Base-by-base conservation (phyloP, 2,888 invertebrate species). In the Cyrtodaria siliqua region DNA sequence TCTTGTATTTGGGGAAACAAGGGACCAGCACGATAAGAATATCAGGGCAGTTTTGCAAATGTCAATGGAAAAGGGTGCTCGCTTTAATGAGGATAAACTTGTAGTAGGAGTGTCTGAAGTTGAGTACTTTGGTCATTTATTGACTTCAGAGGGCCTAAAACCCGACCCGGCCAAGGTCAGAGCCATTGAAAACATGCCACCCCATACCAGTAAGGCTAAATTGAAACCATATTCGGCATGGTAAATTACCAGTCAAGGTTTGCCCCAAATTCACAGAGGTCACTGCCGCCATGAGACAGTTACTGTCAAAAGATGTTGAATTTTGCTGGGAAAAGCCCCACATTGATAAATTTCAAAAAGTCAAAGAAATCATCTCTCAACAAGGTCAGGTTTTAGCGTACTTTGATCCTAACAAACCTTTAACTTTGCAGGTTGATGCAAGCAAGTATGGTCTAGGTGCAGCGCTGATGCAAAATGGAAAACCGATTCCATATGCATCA, bases 311-410 rank as follows among this genome's bases (percentile, higher is more conserved):
- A 50, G 33, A 67, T 40, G 67, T 68, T 16, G 71, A 73, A 29
- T 79, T 81, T 44, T 20, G 3, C 2, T 83, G 80, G 78, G 68
- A 62, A 1, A 55, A 66, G 20, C 76, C 67, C 6, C 70, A 79
- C 26, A 18, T 9, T n/a, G 57, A 74, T 12, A 71, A 77, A 8
- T 77, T 79, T 59, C 6, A 74, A 6, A 68, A 66, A 29, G 63
- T 79, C 20, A 79, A 79, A 50, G 55, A 67, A 3, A 44, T 67
- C 6, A 29, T 69, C 1, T 59, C 59, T 1, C 23, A 29, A 24
- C 72, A 79, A 56, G 50, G 53, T 69, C 56, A 59, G n/a, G 68
- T 72, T 2, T 27, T 72, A 23, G 49, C 18, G 9, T 72, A 63
- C 64, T 77, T 33, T 68, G 60, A 77, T 55, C 68, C n/a, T n/a